phyloP scores from a whole-genome alignment of 2,888 invertebrate species.

The Chloromyia formosa region DNA sequence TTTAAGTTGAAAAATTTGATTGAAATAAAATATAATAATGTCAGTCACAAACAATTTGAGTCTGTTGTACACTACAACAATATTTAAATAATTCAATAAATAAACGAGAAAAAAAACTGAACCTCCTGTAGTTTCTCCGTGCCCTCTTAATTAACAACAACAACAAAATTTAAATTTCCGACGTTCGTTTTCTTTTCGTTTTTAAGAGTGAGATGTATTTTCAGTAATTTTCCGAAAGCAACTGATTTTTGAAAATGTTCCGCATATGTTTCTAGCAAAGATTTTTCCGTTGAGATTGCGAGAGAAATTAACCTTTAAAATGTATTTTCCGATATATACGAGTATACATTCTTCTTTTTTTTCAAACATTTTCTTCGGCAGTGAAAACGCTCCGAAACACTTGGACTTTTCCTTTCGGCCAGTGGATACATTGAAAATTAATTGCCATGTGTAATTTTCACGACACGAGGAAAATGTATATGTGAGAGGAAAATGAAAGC shows the following conservation, averaged over 20 bases:
- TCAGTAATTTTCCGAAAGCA: constrained; percentile 66
- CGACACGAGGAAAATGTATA: too few relatives aligned
- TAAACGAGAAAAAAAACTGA: too few relatives aligned
- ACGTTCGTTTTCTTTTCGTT: constrained; percentile 24
- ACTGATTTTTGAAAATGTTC: constrained; percentile 57
- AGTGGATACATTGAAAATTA: constrained; percentile 1
- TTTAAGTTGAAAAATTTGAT: not conserved
- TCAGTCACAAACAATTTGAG: too few relatives aligned
- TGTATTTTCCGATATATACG: not conserved
- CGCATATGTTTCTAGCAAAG: constrained; percentile 48
- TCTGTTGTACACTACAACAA: too few relatives aligned
- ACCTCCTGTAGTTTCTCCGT: constrained; percentile 1
- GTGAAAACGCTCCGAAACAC: constrained; percentile 16
- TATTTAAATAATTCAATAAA: too few relatives aligned
- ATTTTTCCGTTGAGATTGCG: not conserved
- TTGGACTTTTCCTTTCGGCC: constrained; percentile 33
- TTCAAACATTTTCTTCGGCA: not conserved
- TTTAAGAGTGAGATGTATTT: constrained; percentile 59
- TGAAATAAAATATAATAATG: too few relatives aligned
- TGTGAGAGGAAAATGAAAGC: not conserved
- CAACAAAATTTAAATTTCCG: constrained; percentile 1
- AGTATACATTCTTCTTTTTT: constrained; percentile 6
- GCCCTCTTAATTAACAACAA: not conserved
- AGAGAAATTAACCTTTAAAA: constrained; percentile 14
- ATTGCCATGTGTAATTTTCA: not conserved